A percentile compares a stretch with the other conserved stretches of the same genome.
These are phyloP conservation scores for Linyphia triangularis DNA, from an alignment of 2,888 invertebrate species.

Conservation along the genomic window DNA sequence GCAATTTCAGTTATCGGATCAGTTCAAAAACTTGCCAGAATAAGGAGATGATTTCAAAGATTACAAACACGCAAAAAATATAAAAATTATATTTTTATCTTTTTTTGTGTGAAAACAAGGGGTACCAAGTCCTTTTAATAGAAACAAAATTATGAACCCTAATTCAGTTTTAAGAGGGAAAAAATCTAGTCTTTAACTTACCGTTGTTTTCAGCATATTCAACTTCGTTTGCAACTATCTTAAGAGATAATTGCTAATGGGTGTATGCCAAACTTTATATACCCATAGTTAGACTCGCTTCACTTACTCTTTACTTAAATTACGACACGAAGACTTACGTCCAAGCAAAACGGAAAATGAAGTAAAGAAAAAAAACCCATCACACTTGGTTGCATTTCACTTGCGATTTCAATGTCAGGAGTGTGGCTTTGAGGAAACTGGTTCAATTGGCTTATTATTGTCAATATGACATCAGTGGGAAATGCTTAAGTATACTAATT, in stretches of 20 bases:
- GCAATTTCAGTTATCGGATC: too few relatives aligned
- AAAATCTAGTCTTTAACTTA: not conserved
- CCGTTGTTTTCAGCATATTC: slow-evolving; percentile 31
- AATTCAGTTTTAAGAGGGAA: too few relatives aligned
- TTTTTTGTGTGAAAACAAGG: too few relatives aligned
- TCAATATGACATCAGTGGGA: too few relatives aligned
- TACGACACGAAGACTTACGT: not conserved
- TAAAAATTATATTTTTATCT: too few relatives aligned
- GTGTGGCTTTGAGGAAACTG: not conserved
- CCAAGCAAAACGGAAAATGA: not conserved
- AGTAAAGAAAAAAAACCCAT: not conserved
- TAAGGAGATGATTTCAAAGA: too few relatives aligned
- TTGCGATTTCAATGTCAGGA: not conserved
- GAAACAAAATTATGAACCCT: too few relatives aligned
- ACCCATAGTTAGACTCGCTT: not conserved
- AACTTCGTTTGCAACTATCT: not conserved
- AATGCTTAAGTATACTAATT: too few relatives aligned
- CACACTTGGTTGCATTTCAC: slow-evolving; percentile 1
- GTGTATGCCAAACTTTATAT: not conserved
- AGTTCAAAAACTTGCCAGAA: too few relatives aligned
- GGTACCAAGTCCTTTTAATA: too few relatives aligned
- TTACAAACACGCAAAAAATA: too few relatives aligned
- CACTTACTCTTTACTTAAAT: not conserved
- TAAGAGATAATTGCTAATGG: not conserved
- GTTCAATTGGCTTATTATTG: not conserved